These are phyloP conservation scores for Cataglyphis cursor DNA, from an alignment of 2,888 invertebrate genomes.

Conservation along the genomic window DNA sequence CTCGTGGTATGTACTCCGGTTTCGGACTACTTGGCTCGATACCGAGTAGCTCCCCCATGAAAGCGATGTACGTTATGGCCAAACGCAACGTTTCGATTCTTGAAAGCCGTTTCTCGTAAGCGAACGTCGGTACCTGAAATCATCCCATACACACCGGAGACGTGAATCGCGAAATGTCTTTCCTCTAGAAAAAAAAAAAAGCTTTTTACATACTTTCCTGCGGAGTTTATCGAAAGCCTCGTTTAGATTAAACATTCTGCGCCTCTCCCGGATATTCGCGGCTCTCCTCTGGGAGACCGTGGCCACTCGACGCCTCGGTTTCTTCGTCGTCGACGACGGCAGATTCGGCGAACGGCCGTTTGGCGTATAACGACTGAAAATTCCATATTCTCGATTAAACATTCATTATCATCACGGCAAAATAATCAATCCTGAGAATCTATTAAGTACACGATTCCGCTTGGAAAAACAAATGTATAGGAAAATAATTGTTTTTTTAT, in stretches of 20 bases:
- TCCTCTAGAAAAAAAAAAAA: neutral
- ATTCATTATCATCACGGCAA: neutral
- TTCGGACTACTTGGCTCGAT: conserved; percentile 84
- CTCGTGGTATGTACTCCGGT: conserved; percentile 84
- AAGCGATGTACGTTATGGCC: conserved; percentile 98
- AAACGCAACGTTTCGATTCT: conserved; percentile 97
- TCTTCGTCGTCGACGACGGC: conserved; percentile 88
- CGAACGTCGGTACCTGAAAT: conserved; percentile 95
- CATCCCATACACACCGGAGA: neutral
- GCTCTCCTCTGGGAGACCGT: conserved; percentile 96
- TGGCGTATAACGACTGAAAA: conserved; percentile 82
- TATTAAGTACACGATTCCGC: neutral
- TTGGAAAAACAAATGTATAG: neutral
- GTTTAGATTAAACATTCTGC: conserved; percentile 98
- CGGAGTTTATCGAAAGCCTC: conserved; percentile 97
- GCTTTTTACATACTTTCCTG: conserved; percentile 89
- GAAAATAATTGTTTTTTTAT: no score
- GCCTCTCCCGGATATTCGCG: conserved; percentile 96
- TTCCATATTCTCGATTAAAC: neutral
- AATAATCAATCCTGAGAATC: neutral
- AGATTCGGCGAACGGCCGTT: conserved; percentile 83
- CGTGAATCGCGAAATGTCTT: neutral
- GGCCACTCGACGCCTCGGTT: conserved; percentile 95
- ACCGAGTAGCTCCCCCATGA: conserved; percentile 95
- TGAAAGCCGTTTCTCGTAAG: conserved; percentile 97